These are phyloP conservation scores for Paramormyrops kingsleyae DNA, from an alignment of 2,113 vertebrate species.

Conservation along the genomic window DNA sequence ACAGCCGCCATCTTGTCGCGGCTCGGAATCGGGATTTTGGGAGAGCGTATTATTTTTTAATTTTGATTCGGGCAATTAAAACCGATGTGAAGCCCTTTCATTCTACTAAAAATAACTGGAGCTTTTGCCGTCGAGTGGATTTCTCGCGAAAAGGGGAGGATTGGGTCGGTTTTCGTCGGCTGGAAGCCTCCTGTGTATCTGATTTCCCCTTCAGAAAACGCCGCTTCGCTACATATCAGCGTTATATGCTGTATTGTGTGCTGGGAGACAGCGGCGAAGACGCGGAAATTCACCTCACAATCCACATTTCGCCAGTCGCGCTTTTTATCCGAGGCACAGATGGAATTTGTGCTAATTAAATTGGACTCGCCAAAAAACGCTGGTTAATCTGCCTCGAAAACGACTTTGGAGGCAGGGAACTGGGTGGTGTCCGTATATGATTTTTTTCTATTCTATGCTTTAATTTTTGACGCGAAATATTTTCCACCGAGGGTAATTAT, in stretches of 20 bases:
- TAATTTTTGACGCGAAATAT: not conserved
- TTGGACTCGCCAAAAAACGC: conserved; percentile 10
- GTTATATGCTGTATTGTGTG: conserved; percentile 45
- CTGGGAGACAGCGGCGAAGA: conserved; percentile 48
- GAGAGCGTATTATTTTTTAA: conserved; percentile 61
- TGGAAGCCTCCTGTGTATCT: conserved; percentile 61
- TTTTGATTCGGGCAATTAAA: conserved; percentile 52
- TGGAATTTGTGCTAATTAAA: conserved; percentile 8
- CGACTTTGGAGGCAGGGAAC: not conserved
- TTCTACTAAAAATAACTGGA: conserved; percentile 39
- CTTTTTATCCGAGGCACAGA: conserved; percentile 5
- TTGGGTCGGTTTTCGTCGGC: conserved; percentile 55
- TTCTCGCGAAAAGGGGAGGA: conserved; percentile 48
- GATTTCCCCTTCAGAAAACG: conserved; percentile 72
- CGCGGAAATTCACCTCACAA: conserved; percentile 38
- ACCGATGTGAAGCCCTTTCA: conserved; percentile 58
- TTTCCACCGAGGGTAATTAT: conserved; percentile 36
- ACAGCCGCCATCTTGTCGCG: conserved; percentile 97
- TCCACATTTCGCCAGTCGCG: conserved; percentile 13
- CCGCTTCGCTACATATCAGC: conserved; percentile 59
- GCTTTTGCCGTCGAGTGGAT: conserved; percentile 37
- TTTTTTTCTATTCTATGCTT: not conserved
- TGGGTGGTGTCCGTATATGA: not conserved
- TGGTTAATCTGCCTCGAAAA: conserved; percentile 11
- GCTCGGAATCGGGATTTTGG: conserved; percentile 79